Evolutionary conservation across 2,113 vertebrate genomes (phyloP).

Genomic region (Orcinus orca): DNA sequence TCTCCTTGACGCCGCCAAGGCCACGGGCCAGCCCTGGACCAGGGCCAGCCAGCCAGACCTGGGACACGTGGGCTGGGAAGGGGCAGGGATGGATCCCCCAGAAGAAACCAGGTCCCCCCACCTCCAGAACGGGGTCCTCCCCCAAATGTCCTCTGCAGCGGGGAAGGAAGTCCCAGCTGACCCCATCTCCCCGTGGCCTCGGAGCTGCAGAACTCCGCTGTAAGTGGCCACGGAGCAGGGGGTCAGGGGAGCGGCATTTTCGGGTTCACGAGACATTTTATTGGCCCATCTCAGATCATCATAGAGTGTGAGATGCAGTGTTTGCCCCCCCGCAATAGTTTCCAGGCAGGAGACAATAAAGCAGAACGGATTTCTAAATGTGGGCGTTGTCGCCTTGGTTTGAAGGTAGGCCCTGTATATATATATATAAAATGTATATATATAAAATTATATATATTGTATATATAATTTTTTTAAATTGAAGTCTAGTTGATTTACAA

Average conservation of each 20-base stretch:
- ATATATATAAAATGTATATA: too few species aligned
- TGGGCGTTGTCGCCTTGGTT: neutral
- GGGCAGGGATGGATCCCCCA: neutral
- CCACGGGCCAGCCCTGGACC: neutral
- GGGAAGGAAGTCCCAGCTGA: neutral
- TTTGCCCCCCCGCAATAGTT: neutral
- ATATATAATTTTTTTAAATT: too few species aligned
- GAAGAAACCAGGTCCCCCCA: neutral
- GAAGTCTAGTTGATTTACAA: too few species aligned
- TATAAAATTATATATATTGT: too few species aligned
- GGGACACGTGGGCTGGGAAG: too few species aligned
- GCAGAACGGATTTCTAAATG: rapidly evolving
- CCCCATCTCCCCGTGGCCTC: neutral
- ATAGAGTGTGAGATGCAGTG: rapidly evolving
- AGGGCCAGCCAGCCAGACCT: rapidly evolving
- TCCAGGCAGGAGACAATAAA: neutral
- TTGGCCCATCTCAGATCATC: neutral
- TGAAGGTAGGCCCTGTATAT: neutral
- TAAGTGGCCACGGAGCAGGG: neutral
- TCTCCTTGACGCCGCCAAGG: too few species aligned
- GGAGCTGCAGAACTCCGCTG: neutral
- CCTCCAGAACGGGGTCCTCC: neutral
- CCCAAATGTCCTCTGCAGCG: rapidly evolving
- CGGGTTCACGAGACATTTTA: neutral
- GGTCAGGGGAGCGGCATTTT: neutral